Percentiles rank a stretch among this genome's conserved stretches.
Evolutionary conservation across 1,140 invertebrate genomes (phyloP).

Genomic region (Telenomus remus): DNA sequence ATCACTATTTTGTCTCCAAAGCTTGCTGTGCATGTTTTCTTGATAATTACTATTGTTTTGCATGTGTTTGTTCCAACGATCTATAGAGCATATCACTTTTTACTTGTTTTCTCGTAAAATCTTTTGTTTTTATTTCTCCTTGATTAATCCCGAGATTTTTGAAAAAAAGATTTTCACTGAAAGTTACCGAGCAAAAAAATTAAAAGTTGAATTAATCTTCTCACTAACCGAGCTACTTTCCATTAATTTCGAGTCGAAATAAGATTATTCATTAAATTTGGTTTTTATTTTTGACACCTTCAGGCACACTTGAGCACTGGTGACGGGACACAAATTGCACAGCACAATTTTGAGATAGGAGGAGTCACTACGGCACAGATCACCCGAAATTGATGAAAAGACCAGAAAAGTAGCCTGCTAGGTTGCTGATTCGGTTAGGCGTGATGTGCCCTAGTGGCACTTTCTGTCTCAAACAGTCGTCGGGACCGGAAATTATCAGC

Average conservation of each 20-base stretch:
- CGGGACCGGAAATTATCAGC: slow-evolving; percentile 16
- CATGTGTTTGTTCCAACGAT: too few relatives aligned
- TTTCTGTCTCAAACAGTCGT: slow-evolving; percentile 29
- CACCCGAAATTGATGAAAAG: slow-evolving; percentile 3
- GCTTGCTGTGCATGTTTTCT: slow-evolving; percentile 8
- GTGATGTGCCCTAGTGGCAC: slow-evolving; percentile 27
- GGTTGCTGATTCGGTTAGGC: not conserved
- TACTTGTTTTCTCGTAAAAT: too few relatives aligned
- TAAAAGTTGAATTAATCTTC: too few relatives aligned
- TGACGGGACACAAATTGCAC: slow-evolving; percentile 11
- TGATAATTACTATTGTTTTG: too few relatives aligned
- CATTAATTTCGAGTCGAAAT: slow-evolving; percentile 3
- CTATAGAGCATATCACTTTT: too few relatives aligned
- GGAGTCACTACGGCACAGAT: slow-evolving; percentile 5
- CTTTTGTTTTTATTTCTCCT: too few relatives aligned
- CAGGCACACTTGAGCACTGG: slow-evolving; percentile 11
- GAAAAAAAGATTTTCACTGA: too few relatives aligned
- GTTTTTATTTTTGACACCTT: slow-evolving; percentile 3
- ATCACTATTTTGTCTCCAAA: slow-evolving; percentile 40
- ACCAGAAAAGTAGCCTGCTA: not conserved
- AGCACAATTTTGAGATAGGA: slow-evolving; percentile 6
- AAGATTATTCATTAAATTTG: not conserved
- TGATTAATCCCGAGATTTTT: too few relatives aligned
- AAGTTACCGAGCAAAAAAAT: too few relatives aligned
- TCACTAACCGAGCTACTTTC: too few relatives aligned